Percentiles rank a stretch among this genome's conserved stretches.
Conservation (phyloP, 2,113 vertebrate species). For the Agapornis roseicollis region DNA sequence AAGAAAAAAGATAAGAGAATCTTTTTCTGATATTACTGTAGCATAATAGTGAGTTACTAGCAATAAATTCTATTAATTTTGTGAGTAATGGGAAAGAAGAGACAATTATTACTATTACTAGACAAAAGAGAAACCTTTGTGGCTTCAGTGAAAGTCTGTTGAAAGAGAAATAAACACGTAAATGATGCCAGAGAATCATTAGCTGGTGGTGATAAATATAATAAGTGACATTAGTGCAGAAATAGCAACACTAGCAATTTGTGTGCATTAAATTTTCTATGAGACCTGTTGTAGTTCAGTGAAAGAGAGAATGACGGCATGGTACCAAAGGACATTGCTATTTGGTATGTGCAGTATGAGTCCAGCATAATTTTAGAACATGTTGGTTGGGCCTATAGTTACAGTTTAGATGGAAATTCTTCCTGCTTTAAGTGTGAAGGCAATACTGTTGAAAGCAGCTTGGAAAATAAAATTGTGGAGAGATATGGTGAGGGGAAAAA, state of each 20-base stretch:
- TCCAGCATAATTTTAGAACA: neutral
- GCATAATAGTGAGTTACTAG: neutral
- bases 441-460: neutral
- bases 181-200: neutral
- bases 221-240: slow-evolving; percentile 5
- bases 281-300: neutral
- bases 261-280: neutral
- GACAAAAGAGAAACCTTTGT: neutral
- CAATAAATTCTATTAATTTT: neutral
- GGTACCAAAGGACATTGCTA: neutral
- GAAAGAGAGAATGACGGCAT: neutral
- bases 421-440: neutral
- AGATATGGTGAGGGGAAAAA: neutral
- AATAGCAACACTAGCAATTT: neutral
- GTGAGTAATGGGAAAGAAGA: neutral
- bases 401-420: neutral
- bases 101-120: neutral
- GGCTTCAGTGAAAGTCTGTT: neutral
- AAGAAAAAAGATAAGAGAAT: neutral
- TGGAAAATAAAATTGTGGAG: neutral
- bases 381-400: neutral
- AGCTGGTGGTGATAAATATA: slow-evolving; percentile 14
- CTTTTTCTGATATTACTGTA: neutral
- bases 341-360: neutral
- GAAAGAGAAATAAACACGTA: slow-evolving; percentile 21